These are phyloP conservation scores for Spodoptera picta DNA, from an alignment of 2,888 invertebrate species.

Conservation along the genomic window DNA sequence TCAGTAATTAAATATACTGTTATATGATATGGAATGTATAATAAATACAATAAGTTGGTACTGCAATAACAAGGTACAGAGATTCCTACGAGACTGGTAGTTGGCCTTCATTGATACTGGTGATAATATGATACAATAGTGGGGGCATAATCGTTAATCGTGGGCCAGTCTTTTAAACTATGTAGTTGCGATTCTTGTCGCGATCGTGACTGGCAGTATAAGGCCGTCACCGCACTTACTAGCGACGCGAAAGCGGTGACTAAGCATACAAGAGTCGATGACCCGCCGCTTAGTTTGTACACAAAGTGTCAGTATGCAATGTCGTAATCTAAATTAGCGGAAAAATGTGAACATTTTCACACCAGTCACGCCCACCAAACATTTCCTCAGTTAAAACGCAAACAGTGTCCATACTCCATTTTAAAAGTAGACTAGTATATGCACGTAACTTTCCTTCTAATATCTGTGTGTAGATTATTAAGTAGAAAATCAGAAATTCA, in stretches of 20 bases:
- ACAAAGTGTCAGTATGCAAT: constrained; percentile 46
- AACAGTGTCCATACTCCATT: too few species aligned
- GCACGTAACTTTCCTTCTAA: constrained; percentile 5
- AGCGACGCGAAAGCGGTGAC: constrained; percentile 66
- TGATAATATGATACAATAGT: constrained; percentile 30
- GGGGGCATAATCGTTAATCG: constrained; percentile 17
- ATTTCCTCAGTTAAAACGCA: constrained; percentile 1
- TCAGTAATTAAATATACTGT: constrained; percentile 12
- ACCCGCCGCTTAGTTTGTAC: constrained; percentile 62
- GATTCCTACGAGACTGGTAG: constrained; percentile 22
- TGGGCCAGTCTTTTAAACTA: constrained; percentile 21
- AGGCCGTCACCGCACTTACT: constrained; percentile 48
- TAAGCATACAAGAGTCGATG: constrained; percentile 64
- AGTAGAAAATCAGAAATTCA: constrained; percentile 9
- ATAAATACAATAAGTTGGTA: constrained; percentile 5
- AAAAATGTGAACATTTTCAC: constrained; percentile 13
- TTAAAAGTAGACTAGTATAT: neutral
- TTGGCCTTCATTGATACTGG: constrained; percentile 36
- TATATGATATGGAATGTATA: constrained; percentile 16
- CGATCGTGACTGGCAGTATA: constrained; percentile 52
- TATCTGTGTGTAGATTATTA: constrained; percentile 6
- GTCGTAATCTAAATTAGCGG: constrained; percentile 20
- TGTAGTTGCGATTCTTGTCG: constrained; percentile 57
- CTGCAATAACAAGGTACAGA: constrained; percentile 14
- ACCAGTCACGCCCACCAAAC: constrained; percentile 7